phyloP scores from a whole-genome alignment of 2,113 vertebrate genomes.

The Motacilla tschutschensis region DNA sequence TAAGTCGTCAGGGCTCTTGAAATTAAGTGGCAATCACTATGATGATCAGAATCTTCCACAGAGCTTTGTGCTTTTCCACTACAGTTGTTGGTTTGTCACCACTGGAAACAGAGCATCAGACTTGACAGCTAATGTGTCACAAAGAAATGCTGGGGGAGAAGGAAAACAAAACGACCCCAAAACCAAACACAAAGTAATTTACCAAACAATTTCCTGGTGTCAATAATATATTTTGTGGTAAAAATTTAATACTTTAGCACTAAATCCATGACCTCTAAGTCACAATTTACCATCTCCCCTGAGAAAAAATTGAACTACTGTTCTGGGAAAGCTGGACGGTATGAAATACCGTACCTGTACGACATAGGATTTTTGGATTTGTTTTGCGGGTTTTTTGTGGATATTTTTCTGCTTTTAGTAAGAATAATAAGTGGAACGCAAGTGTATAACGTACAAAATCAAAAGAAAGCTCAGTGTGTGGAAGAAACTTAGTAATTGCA shows the following conservation, averaged over 20 bases:
- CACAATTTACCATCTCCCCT: background rate
- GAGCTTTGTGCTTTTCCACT: background rate
- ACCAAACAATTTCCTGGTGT: background rate
- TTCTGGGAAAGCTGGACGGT: background rate
- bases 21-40: background rate
- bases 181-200: background rate
- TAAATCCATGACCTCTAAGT: background rate
- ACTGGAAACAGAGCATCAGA: background rate
- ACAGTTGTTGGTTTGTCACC: background rate
- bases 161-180: background rate
- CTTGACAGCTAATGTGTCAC: background rate
- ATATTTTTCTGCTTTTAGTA: background rate
- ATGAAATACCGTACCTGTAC: background rate
- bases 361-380: background rate
- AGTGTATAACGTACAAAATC: background rate
- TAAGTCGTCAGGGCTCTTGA: background rate
- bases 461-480: background rate
- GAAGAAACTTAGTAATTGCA: background rate
- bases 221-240: background rate
- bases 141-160: background rate
- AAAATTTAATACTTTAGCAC: background rate
- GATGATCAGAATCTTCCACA: background rate
- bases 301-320: background rate
- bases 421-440: background rate
- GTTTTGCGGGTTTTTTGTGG: fast-evolving